A percentile compares a stretch with the other conserved stretches of the same genome.
phyloP scores from a whole-genome alignment of 2,888 invertebrate species.

The Carpatolechia fugitivella region DNA sequence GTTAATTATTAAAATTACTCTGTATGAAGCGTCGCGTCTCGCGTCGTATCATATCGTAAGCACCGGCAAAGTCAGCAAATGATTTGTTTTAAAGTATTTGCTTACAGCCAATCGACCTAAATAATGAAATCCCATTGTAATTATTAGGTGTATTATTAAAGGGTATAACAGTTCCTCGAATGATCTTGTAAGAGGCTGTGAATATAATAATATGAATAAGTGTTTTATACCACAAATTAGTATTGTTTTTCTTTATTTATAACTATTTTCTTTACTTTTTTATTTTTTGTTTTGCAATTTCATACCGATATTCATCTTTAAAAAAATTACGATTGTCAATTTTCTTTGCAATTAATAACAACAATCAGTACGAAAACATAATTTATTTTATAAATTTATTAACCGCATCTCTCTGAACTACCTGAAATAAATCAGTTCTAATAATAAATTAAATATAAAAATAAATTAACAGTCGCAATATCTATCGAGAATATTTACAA shows the following conservation, averaged over 20 bases:
- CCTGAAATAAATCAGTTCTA: not conserved
- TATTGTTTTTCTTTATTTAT: no score
- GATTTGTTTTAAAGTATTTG: conserved; percentile 9
- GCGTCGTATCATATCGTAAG: not conserved
- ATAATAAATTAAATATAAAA: conserved; percentile 7
- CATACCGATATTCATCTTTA: no score
- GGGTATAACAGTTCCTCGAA: not conserved
- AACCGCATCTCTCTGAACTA: not conserved
- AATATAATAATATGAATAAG: no score
- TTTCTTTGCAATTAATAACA: no score
- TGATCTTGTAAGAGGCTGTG: not conserved
- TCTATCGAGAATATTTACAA: conserved; percentile 11
- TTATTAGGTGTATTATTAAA: no score
- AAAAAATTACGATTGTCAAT: no score
- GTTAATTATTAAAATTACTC: not conserved
- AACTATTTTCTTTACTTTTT: no score
- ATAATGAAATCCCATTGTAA: not conserved
- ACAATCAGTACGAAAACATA: not conserved
- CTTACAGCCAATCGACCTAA: conserved; percentile 4
- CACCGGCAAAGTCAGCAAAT: conserved; percentile 1
- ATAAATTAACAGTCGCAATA: conserved; percentile 12
- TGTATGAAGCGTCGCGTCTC: not conserved
- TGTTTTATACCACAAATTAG: no score
- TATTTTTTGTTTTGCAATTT: no score
- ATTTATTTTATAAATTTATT: not conserved